Conservation (phyloP, 2,113 vertebrate species). For the Ammodytes dubius region DNA sequence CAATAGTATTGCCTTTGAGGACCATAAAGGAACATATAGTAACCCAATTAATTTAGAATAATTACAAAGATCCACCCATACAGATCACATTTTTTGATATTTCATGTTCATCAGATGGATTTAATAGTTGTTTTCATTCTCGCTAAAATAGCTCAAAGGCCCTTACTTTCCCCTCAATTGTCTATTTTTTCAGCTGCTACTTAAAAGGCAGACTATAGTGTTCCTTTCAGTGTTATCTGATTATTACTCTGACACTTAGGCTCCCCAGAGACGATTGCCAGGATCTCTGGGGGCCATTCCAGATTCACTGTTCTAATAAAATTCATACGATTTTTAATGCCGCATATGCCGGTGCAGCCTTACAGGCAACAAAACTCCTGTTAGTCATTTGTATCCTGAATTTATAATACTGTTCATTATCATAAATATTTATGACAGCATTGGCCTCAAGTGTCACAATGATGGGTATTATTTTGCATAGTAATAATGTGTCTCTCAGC, state of each 20-base stretch:
- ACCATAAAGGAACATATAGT: no score
- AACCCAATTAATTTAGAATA: no score
- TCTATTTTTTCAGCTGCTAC: neutral
- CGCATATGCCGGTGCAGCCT: neutral
- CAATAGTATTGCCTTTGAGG: no score
- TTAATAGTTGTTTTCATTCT: no score
- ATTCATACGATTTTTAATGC: slow-evolving; percentile 38
- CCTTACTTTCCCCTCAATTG: neutral
- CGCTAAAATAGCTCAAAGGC: no score
- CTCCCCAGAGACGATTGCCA: slow-evolving; percentile 1
- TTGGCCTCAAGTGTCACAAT: slow-evolving; percentile 33
- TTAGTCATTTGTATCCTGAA: slow-evolving; percentile 19
- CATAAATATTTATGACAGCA: slow-evolving; percentile 53
- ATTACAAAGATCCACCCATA: no score
- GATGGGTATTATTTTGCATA: slow-evolving; percentile 34
- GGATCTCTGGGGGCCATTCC: slow-evolving; percentile 21
- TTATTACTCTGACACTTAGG: slow-evolving; percentile 1
- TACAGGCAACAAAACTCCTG: slow-evolving; percentile 5
- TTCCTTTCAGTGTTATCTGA: slow-evolving; percentile 20
- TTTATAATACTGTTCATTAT: slow-evolving; percentile 47
- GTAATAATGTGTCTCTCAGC: slow-evolving; percentile 8
- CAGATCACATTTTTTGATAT: no score
- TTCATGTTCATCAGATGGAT: no score
- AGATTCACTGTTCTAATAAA: slow-evolving; percentile 30
- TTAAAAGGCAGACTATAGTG: neutral